A percentile compares a stretch with the other conserved stretches of the same genome.
Evolutionary conservation across 1,140 invertebrate species (phyloP).

Genomic region (Aporrectodea caliginosa): DNA sequence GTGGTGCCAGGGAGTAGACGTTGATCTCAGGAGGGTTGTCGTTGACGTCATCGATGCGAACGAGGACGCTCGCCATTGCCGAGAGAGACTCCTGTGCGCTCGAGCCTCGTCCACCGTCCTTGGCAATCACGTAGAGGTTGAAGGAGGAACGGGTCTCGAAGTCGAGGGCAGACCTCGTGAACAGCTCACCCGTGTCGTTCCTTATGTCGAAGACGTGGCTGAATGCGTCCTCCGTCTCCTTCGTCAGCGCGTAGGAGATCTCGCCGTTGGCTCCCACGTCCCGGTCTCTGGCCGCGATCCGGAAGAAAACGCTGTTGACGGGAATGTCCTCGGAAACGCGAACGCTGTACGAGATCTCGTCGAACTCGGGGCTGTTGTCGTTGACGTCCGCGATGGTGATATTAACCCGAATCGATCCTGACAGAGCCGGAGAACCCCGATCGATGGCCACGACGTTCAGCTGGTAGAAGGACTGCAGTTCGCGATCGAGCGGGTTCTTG

Average conservation of each 20-base stretch:
- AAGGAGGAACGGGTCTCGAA: conserved; percentile 7
- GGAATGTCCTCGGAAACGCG: conserved; percentile 74
- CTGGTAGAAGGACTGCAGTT: conserved; percentile 16
- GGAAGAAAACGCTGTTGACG: conserved; percentile 73
- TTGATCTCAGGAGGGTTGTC: neutral
- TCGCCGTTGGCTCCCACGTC: conserved; percentile 92
- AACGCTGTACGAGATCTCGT: neutral
- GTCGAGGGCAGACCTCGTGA: conserved; percentile 13
- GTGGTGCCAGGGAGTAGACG: neutral
- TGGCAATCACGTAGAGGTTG: conserved; percentile 4
- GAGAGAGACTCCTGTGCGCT: neutral
- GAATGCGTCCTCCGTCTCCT: neutral
- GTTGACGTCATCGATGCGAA: conserved; percentile 1
- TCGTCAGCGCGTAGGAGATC: conserved; percentile 76
- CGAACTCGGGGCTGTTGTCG: conserved; percentile 26
- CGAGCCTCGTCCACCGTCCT: neutral
- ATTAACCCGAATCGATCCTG: conserved; percentile 12
- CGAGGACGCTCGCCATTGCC: neutral
- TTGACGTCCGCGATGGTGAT: conserved; percentile 19
- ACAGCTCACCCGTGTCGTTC: conserved; percentile 8
- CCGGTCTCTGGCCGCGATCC: conserved; percentile 76
- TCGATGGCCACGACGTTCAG: conserved; percentile 24
- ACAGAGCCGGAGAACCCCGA: conserved; percentile 9
- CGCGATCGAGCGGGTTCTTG: conserved; percentile 18
- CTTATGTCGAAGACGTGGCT: conserved; percentile 12